These are phyloP conservation scores for Agelaius tricolor DNA, from an alignment of 2,113 vertebrate species.

Conservation along the genomic window DNA sequence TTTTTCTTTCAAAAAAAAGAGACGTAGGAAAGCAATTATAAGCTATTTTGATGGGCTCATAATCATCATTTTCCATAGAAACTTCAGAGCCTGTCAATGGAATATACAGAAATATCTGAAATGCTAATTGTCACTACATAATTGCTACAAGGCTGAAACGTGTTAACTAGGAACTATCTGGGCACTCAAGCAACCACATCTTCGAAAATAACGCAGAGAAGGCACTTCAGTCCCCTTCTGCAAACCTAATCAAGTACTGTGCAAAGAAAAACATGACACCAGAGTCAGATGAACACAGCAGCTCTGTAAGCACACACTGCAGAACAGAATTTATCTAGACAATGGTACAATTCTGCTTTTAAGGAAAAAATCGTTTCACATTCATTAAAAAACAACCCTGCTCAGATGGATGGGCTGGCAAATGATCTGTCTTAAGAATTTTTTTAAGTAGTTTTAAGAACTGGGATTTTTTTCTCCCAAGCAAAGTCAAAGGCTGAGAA, in stretches of 20 bases:
- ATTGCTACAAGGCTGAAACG: slow-evolving; percentile 39
- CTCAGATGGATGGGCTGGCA: neutral
- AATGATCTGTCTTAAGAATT: neutral
- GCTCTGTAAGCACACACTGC: neutral
- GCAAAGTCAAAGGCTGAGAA: neutral
- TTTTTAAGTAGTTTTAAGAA: neutral
- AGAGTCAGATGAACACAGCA: neutral
- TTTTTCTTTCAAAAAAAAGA: neutral
- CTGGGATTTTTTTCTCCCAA: neutral
- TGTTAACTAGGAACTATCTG: slow-evolving; percentile 11
- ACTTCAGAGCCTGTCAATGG: slow-evolving; percentile 25
- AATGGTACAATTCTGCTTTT: neutral
- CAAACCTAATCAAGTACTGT: neutral
- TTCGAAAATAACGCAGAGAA: neutral
- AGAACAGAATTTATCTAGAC: neutral
- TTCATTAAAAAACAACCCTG: neutral
- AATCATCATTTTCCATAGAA: slow-evolving; percentile 35
- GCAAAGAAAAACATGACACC: neutral
- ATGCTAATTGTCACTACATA: slow-evolving; percentile 28
- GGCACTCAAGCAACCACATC: neutral
- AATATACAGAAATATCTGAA: slow-evolving; percentile 36
- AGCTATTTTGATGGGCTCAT: slow-evolving; percentile 8
- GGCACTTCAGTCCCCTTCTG: neutral
- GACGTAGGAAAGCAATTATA: neutral
- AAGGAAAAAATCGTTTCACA: neutral